Percentiles rank a stretch among this genome's conserved stretches.
phyloP scores from a whole-genome alignment of 1,140 invertebrate species.

The Tribolium castaneum region DNA sequence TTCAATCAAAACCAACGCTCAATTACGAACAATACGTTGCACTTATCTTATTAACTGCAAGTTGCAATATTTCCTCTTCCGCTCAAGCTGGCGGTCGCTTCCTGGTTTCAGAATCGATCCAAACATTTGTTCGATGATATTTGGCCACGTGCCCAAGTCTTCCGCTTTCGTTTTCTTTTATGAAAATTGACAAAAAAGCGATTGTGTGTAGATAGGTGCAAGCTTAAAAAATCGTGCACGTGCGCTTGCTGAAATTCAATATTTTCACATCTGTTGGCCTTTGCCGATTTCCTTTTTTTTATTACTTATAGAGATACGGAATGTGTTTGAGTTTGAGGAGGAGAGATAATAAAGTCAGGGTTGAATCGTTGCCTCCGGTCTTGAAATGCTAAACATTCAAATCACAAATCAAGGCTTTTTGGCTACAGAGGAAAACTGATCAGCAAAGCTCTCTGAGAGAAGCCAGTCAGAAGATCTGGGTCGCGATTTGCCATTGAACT shows the following conservation, averaged over 20 bases:
- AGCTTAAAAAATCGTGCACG: conserved; percentile 33
- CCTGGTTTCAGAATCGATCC: conserved; percentile 27
- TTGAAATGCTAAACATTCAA: no score
- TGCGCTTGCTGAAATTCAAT: conserved; percentile 30
- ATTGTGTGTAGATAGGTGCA: conserved; percentile 17
- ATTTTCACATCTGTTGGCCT: conserved; percentile 16
- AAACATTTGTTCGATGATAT: background rate
- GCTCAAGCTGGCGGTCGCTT: conserved; percentile 23
- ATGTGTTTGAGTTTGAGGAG: background rate
- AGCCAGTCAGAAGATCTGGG: conserved; percentile 60
- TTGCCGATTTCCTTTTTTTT: background rate
- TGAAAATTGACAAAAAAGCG: background rate
- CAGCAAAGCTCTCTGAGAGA: conserved; percentile 29
- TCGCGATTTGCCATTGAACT: conserved; percentile 66
- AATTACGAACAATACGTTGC: conserved; percentile 19
- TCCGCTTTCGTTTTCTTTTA: conserved; percentile 37
- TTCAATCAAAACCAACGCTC: conserved; percentile 11
- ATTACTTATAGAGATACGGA: background rate
- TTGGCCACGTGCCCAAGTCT: conserved; percentile 22
- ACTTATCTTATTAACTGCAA: conserved; percentile 31
- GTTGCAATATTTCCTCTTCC: conserved; percentile 34
- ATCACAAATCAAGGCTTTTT: background rate
- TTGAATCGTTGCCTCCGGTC: no score
- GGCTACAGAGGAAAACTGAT: background rate
- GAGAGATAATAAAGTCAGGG: no score